Conservation (phyloP, 2,888 invertebrate genomes). For the Acleris sparsana region DNA sequence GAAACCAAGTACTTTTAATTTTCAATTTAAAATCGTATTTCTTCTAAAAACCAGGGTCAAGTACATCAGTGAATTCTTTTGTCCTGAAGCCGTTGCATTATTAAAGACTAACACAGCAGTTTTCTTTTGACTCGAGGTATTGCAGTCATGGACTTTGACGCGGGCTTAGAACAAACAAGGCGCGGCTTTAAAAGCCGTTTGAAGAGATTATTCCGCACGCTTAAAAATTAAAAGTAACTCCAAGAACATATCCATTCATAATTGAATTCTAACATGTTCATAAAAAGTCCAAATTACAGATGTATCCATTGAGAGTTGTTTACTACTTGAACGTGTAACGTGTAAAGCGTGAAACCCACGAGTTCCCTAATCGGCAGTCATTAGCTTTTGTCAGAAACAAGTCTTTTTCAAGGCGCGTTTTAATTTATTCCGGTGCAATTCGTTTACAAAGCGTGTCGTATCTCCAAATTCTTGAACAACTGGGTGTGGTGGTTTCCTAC, state of each 20-base stretch:
- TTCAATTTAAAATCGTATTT: no score
- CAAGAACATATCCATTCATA: no score
- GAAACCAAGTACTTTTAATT: no score
- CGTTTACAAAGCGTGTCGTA: constrained; percentile 8
- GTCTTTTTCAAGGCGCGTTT: constrained; percentile 47
- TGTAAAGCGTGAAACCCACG: constrained; percentile 38
- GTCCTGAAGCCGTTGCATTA: no score
- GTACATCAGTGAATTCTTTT: no score
- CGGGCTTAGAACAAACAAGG: constrained; percentile 25
- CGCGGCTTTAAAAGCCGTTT: constrained; percentile 23
- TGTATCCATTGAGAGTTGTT: no score
- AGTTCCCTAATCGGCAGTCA: constrained; percentile 47
- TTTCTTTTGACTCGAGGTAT: constrained; percentile 14
- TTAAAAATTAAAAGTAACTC: no score
- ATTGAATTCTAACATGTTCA: no score
- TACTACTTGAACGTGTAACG: constrained; percentile 1
- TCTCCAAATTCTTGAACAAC: no score
- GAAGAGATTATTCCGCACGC: constrained; percentile 9
- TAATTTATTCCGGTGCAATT: constrained; percentile 51
- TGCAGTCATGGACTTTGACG: constrained; percentile 26
- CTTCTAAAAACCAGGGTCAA: no score
- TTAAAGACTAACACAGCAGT: not conserved
- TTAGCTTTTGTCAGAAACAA: constrained; percentile 46
- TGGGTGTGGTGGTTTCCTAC: no score
- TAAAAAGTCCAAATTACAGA: no score